These are phyloP conservation scores for Apostichopus californicus DNA, from an alignment of 35 echinoderm and acorn worm species.

Conservation along the genomic window DNA sequence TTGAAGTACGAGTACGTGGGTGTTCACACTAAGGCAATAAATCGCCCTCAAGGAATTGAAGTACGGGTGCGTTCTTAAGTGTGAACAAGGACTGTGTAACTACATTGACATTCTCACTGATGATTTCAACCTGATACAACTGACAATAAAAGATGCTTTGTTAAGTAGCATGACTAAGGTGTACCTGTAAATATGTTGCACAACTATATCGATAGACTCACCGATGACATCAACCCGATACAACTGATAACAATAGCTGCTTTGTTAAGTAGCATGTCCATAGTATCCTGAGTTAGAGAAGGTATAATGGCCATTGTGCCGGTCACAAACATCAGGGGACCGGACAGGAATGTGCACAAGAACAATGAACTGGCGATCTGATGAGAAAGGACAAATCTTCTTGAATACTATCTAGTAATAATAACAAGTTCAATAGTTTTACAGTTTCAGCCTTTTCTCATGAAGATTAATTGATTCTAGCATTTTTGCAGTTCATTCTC, in stretches of 20 bases:
- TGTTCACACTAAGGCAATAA: too few species aligned
- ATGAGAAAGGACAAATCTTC: not conserved
- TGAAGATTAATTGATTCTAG: not conserved
- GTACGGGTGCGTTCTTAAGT: too few species aligned
- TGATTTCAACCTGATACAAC: constrained; percentile 75
- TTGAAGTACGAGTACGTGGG: too few species aligned
- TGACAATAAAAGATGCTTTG: constrained; percentile 58
- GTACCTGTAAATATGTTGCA: not conserved
- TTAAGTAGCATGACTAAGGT: constrained; percentile 25
- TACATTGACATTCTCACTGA: constrained; percentile 12
- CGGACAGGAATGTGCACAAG: constrained; percentile 74
- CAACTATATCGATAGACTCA: not conserved
- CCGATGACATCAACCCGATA: constrained; percentile 69
- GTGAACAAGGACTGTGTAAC: too few species aligned
- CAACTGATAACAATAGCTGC: constrained; percentile 72
- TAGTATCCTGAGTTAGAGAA: constrained; percentile 29
- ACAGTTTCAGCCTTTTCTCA: not conserved
- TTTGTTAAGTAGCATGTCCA: constrained; percentile 7
- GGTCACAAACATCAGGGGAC: constrained; percentile 84
- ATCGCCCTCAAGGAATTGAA: too few species aligned
- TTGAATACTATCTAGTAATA: too few species aligned
- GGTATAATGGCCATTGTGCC: constrained; percentile 76
- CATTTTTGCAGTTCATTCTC: not conserved
- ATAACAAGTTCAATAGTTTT: not conserved
- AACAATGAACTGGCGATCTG: constrained; percentile 83